Conservation (phyloP, 2,888 invertebrate genomes). For the Physocephala rufipes region DNA sequence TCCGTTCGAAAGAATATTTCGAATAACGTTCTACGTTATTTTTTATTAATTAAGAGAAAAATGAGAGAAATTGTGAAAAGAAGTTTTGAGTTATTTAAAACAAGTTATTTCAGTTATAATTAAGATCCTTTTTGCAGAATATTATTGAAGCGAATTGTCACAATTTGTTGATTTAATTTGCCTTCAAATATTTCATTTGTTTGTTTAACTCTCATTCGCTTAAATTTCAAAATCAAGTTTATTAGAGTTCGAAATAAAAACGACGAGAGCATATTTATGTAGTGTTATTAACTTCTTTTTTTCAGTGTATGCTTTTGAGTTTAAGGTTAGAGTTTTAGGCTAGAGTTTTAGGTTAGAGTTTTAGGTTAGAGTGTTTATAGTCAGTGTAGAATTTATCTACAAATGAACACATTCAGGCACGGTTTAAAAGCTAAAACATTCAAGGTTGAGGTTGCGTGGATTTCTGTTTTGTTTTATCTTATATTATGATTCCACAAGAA, state of each 20-base stretch:
- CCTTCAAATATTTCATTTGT: background rate
- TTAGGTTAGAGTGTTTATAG: conserved; percentile 11
- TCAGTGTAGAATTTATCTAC: conserved; percentile 38
- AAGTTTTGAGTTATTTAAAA: conserved; percentile 41
- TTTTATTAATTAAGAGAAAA: conserved; percentile 51
- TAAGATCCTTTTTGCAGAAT: conserved; percentile 41
- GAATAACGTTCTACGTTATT: conserved; percentile 48
- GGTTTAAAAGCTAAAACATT: conserved; percentile 32
- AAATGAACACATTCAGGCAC: conserved; percentile 27
- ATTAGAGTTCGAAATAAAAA: conserved; percentile 35
- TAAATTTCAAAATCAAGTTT: conserved; percentile 34
- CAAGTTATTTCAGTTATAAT: conserved; percentile 41
- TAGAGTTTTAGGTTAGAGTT: conserved; percentile 9
- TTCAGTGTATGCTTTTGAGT: conserved; percentile 27
- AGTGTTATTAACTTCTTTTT: conserved; percentile 6
- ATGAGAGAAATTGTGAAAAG: conserved; percentile 27
- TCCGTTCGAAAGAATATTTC: background rate
- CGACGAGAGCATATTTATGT: conserved; percentile 21
- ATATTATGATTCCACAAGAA: conserved; percentile 1
- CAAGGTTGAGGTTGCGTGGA: conserved; percentile 29
- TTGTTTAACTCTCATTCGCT: conserved; percentile 24
- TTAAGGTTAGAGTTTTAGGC: conserved; percentile 1
- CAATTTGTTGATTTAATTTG: conserved; percentile 16
- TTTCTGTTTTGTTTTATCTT: conserved; percentile 1
- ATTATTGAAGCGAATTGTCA: background rate